Evolutionary conservation across 37 sponge, comb jelly and placozoan genomes (phyloP).

Genomic region (Halisarca cf. caerulea): DNA sequence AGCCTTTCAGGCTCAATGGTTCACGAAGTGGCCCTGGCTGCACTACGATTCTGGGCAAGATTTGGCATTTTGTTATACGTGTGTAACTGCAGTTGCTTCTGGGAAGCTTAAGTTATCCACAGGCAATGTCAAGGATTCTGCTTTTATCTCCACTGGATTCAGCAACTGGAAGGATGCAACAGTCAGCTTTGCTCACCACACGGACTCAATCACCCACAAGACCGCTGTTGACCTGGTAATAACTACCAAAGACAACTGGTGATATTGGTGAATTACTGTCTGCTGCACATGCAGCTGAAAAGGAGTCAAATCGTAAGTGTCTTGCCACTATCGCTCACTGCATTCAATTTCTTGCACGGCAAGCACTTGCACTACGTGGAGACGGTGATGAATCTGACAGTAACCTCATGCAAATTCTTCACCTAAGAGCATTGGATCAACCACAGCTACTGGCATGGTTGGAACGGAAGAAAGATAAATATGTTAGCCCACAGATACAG

Average conservation of each 20-base stretch:
- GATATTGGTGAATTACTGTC: background rate
- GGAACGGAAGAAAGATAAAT: background rate
- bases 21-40: conserved; percentile 9
- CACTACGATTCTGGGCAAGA: background rate
- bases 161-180: conserved; percentile 32
- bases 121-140: conserved; percentile 20
- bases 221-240: conserved; percentile 14
- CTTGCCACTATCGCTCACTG: background rate
- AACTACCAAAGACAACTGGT: background rate
- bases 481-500: conserved; percentile 12
- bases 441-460: background rate
- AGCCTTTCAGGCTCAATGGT: background rate
- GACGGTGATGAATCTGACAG: background rate
- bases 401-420: conserved; percentile 8
- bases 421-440: background rate
- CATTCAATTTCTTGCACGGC: background rate
- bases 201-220: background rate
- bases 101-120: background rate
- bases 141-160: conserved; percentile 26
- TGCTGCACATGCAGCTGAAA: background rate
- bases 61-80: conserved; percentile 13
- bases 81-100: background rate
- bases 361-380: background rate
- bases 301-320: background rate
- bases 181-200: background rate